Evolutionary conservation across 2,888 invertebrate species (phyloP).

Genomic region (Phania funesta): DNA sequence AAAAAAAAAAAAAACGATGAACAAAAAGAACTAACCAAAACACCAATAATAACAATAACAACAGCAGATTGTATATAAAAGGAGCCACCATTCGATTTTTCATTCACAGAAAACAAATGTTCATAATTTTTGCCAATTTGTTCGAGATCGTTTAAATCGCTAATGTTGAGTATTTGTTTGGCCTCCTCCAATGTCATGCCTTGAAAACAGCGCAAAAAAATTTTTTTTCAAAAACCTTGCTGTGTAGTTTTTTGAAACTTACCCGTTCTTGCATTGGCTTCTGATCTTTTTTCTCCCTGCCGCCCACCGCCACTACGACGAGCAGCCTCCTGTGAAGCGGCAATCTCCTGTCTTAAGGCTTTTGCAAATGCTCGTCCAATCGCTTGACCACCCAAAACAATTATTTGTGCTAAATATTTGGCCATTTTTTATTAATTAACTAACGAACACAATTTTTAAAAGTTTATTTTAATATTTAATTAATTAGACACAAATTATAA

Average conservation of each 20-base stretch:
- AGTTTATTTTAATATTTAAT: neutral
- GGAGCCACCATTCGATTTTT: slow-evolving; percentile 95
- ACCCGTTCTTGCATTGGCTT: slow-evolving; percentile 90
- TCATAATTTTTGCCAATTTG: slow-evolving; percentile 89
- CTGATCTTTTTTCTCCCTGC: slow-evolving; percentile 86
- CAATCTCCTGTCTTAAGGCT: slow-evolving; percentile 92
- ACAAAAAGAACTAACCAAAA: slow-evolving; percentile 36
- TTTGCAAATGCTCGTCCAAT: slow-evolving; percentile 95
- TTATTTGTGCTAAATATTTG: slow-evolving; percentile 94
- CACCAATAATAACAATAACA: slow-evolving; percentile 28
- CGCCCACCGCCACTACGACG: slow-evolving; percentile 87
- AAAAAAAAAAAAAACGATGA: too few species aligned
- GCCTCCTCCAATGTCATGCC: slow-evolving; percentile 93
- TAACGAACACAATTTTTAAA: neutral
- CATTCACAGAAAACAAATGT: slow-evolving; percentile 93
- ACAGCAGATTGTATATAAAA: slow-evolving; percentile 93
- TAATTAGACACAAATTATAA: slow-evolving; percentile 8
- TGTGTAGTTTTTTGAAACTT: neutral
- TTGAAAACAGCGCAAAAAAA: slow-evolving; percentile 54
- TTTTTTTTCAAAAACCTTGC: neutral
- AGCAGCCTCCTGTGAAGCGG: slow-evolving; percentile 93
- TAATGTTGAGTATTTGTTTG: slow-evolving; percentile 94
- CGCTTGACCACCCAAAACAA: slow-evolving; percentile 93
- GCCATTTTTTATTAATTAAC: slow-evolving; percentile 84
- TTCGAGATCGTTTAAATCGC: slow-evolving; percentile 84